Evolutionary conservation across 2,113 vertebrate species (phyloP), one percentile per base, ranked within the genome.

Genomic region (Amazona vittata): DNA sequence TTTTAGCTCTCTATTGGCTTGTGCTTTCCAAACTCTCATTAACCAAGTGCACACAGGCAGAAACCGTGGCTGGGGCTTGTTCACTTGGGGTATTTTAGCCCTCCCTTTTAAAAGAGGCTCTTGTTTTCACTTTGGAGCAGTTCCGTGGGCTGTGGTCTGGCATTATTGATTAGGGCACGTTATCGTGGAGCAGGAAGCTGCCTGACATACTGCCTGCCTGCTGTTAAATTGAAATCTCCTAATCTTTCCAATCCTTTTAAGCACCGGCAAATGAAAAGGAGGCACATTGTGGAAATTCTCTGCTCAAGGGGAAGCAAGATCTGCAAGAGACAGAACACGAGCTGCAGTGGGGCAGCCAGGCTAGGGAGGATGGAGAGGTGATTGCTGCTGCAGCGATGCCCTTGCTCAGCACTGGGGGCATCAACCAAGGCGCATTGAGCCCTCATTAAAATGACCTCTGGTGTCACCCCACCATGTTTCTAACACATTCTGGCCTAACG

Each of bases 231-330:
- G 92, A 86, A 93, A 94, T 86, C 92, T 83, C 95, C 95, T 93
- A 47, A 97, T 90, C 95, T 95, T 5, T n/a, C 73, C 94, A 93
- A 96, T 93, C 94, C 92, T 84, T 94, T 95, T 92, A 94, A 94
- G 95, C 94, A 19, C 9, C 14, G 18, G 94, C 95, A 93, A 92
- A 95, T 92, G 96, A 88, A 95, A 97, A 96, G 88, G 90, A 82
- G 39, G 82, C 90, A 24, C 82, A 3, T 57, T 4, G 90, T 7
- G 63, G 95, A n/a, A 84, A 95, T 92, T 55, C 90, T 79, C 75
- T 2, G 94, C 90, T 52, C 41, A 1, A 29, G 85, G 75, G 84
- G 65, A 91, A 50, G 74, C n/a, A 0, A 75, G 84, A 26, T 26
- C 57, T 63, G 78, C 35, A 31, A 4, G 59, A 43, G 43, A 1